Evolutionary conservation across 2,888 invertebrate species (phyloP).

Genomic region (Orchestes rusci): DNA sequence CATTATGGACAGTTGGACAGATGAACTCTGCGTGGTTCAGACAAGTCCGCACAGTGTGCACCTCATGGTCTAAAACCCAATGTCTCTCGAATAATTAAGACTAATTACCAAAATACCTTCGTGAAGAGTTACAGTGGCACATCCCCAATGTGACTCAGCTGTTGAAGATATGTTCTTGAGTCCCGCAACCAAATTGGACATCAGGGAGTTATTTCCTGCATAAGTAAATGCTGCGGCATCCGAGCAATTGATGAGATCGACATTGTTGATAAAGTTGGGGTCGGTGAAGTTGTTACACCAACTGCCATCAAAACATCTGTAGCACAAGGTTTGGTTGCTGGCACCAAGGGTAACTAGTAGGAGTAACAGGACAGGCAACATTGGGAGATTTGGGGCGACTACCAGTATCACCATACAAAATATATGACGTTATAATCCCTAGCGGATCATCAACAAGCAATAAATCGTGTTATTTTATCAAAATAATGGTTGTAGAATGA

Average conservation of each 20-base stretch:
- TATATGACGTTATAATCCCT: too few species aligned
- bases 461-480: too few species aligned
- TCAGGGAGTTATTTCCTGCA: neutral
- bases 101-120: conserved; percentile 9
- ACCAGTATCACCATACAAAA: too few species aligned
- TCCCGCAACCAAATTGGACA: conserved; percentile 1
- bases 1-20: conserved; percentile 12
- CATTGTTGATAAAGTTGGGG: conserved; percentile 8
- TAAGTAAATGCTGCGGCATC: neutral
- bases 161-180: neutral
- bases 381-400: too few species aligned
- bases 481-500: too few species aligned
- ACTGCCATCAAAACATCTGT: conserved; percentile 13
- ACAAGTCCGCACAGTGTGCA: conserved; percentile 12
- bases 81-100: neutral
- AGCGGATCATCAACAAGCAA: too few species aligned
- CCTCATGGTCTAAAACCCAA: conserved; percentile 11
- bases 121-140: conserved; percentile 14
- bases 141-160: conserved; percentile 7
- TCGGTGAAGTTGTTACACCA: conserved; percentile 13
- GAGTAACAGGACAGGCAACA: too few species aligned
- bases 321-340: too few species aligned
- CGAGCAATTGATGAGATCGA: conserved; percentile 6
- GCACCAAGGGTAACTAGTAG: too few species aligned
- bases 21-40: conserved; percentile 14